These are phyloP conservation scores for Pygoscelis adeliae DNA, from an alignment of 2,113 vertebrate species.

Conservation along the genomic window DNA sequence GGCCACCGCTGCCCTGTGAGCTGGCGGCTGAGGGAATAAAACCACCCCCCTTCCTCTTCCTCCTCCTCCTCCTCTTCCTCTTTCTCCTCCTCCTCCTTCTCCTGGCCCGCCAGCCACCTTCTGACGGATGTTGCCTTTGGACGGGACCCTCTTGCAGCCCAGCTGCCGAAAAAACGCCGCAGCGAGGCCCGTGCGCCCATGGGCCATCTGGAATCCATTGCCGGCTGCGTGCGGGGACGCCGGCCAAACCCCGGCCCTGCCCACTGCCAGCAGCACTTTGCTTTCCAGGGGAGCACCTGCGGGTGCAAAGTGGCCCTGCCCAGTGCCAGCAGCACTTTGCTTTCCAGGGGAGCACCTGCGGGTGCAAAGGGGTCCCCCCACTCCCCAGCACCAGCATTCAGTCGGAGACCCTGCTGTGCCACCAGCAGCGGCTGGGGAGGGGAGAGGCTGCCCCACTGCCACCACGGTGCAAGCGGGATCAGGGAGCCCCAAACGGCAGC, in stretches of 20 bases:
- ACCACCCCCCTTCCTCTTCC: not conserved
- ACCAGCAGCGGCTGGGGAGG: not conserved
- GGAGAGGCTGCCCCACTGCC: not conserved
- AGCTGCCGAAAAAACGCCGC: not conserved
- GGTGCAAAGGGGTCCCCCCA: not conserved
- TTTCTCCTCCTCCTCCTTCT: not conserved
- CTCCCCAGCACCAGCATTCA: not conserved
- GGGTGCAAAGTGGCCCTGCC: not conserved
- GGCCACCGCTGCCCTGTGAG: not conserved
- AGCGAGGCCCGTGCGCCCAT: not conserved
- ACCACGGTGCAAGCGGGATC: fast-evolving
- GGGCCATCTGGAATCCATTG: slow-evolving; percentile 60
- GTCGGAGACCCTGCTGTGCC: fast-evolving
- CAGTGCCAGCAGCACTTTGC: not conserved
- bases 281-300: not conserved
- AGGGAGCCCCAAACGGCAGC: not conserved
- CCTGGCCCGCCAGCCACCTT: not conserved
- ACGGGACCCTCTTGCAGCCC: not conserved
- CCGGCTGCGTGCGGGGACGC: not conserved
- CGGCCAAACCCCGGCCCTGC: not conserved
- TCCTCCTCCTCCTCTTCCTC: not conserved
- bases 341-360: not conserved
- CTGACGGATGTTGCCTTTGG: slow-evolving; percentile 61
- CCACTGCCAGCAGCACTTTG: not conserved
- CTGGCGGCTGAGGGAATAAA: not conserved